phyloP scores from a whole-genome alignment of 2,113 vertebrate species.

The Calonectris borealis region DNA sequence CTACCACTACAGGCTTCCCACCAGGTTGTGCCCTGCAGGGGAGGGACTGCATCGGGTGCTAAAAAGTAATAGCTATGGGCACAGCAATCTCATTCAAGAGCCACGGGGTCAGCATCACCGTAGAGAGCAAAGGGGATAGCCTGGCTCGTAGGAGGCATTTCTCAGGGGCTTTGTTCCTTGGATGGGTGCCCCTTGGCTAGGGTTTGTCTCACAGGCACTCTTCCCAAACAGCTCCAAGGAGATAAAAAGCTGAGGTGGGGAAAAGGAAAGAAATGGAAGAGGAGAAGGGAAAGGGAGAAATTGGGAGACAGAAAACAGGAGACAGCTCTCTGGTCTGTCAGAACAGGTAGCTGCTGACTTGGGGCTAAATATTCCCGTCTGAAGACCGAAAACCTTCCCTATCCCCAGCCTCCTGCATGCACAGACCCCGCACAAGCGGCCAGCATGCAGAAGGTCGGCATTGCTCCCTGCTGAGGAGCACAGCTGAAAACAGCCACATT shows the following conservation, averaged over 20 bases:
- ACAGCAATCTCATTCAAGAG: neutral
- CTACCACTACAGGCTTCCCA: neutral
- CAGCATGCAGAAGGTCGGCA: neutral
- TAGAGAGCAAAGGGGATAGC: neutral
- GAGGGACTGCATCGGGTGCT: neutral
- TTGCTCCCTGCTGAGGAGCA: neutral
- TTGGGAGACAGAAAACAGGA: neutral
- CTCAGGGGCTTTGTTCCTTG: neutral
- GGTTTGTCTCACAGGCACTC: neutral
- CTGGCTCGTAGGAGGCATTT: neutral
- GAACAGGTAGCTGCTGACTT: neutral
- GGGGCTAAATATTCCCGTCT: neutral
- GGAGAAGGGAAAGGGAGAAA: neutral
- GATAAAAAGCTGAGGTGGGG: neutral
- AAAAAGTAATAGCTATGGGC: neutral
- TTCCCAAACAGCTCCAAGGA: neutral
- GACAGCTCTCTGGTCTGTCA: neutral
- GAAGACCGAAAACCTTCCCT: fast-evolving
- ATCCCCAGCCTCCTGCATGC: neutral
- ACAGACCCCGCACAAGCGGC: neutral
- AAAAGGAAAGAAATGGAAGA: neutral
- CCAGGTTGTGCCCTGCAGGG: neutral
- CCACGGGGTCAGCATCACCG: neutral
- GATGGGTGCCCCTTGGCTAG: neutral
- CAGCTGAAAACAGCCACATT: neutral